Percentiles rank a stretch among this genome's conserved stretches.
phyloP scores from a whole-genome alignment of 53 echinoderm and acorn worm genomes.

The Paelopatides confundens region DNA sequence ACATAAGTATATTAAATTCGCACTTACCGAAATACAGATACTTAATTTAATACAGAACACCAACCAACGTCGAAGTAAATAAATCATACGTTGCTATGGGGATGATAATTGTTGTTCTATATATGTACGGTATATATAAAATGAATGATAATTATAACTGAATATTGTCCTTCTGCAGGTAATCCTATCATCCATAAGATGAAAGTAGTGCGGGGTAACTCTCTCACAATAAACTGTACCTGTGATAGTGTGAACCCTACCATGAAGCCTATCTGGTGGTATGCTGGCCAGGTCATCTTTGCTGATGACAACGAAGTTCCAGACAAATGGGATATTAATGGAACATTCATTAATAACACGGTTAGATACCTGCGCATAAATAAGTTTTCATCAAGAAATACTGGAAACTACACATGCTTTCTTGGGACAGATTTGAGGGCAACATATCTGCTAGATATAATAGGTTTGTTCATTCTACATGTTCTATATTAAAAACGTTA shows the following conservation, averaged over 20 bases:
- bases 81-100: too few species aligned
- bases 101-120: too few species aligned
- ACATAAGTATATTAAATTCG: too few species aligned
- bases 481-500: too few species aligned
- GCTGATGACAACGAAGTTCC: not conserved
- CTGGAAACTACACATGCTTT: not conserved
- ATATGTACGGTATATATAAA: too few species aligned
- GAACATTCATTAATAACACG: not conserved
- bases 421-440: not conserved
- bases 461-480: not conserved
- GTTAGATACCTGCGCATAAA: not conserved
- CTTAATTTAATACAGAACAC: too few species aligned
- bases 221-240: not conserved
- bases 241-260: not conserved
- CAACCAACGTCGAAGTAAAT: too few species aligned
- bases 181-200: not conserved
- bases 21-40: too few species aligned
- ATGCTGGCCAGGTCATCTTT: not conserved
- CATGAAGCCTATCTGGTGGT: not conserved
- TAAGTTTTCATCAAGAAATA: not conserved
- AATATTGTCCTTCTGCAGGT: not conserved
- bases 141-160: too few species aligned
- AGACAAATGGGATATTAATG: not conserved
- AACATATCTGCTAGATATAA: not conserved
- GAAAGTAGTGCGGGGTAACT: not conserved